phyloP scores from a whole-genome alignment of 2,113 vertebrate species.

The Phrynocephalus versicolor region DNA sequence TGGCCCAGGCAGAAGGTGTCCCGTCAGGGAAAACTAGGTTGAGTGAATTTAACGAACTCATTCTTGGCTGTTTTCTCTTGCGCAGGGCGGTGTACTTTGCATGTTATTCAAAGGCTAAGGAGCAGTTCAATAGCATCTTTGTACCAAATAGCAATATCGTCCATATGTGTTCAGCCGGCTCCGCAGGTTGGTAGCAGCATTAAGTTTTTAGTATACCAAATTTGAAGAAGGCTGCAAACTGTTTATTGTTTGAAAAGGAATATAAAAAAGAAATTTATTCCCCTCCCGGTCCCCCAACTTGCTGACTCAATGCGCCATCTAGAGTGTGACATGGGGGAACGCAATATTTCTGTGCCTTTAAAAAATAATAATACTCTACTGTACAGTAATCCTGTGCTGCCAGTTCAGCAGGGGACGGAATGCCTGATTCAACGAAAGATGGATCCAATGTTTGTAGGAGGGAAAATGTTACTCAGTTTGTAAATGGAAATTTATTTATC shows the following conservation, averaged over 20 bases:
- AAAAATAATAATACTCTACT: too few relatives aligned
- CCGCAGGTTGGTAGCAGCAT: constrained; percentile 86
- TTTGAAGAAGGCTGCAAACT: background rate
- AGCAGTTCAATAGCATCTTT: constrained; percentile 88
- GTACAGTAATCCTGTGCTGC: too few relatives aligned
- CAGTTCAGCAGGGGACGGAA: too few relatives aligned
- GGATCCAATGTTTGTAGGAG: background rate
- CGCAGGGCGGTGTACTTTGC: constrained; percentile 95
- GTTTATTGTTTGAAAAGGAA: background rate
- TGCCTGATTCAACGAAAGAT: too few relatives aligned
- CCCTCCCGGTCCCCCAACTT: background rate
- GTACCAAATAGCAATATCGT: constrained; percentile 91
- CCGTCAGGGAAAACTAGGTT: too few relatives aligned
- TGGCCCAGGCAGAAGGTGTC: too few relatives aligned
- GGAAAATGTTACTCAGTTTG: background rate
- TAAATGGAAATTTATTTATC: too few relatives aligned
- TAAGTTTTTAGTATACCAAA: too few relatives aligned
- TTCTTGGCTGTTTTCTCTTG: constrained; percentile 13
- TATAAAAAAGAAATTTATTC: background rate
- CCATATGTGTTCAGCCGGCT: constrained; percentile 91
- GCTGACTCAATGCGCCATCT: constrained; percentile 64
- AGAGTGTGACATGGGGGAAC: background rate
- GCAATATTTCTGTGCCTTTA: too few relatives aligned
- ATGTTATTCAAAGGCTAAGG: constrained; percentile 95
- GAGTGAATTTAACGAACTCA: too few relatives aligned